These are phyloP conservation scores for Tauraco erythrolophus DNA, from an alignment of 2,113 vertebrate species.

Conservation along the genomic window DNA sequence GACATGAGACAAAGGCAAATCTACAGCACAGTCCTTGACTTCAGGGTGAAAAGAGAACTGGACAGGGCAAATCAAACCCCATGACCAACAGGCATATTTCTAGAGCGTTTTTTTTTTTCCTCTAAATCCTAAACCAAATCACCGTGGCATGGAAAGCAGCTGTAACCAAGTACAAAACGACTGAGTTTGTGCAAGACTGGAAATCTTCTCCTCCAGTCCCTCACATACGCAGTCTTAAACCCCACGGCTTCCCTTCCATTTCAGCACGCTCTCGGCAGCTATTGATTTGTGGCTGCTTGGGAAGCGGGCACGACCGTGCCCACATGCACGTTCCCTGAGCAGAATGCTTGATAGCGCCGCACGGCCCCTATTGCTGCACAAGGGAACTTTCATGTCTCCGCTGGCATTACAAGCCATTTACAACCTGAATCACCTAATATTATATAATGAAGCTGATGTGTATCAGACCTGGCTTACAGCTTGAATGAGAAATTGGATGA, in stretches of 20 bases:
- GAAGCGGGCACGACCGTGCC: neutral
- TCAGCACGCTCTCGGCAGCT: neutral
- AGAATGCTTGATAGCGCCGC: neutral
- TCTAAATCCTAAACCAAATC: neutral
- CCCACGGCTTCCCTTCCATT: neutral
- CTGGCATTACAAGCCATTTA: neutral
- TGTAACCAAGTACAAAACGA: neutral
- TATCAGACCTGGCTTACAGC: neutral
- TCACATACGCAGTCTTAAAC: rapidly evolving
- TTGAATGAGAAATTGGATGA: neutral
- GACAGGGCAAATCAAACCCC: neutral
- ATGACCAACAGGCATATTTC: rapidly evolving
- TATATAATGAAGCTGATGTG: neutral
- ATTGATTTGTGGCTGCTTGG: neutral
- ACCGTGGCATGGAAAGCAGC: neutral
- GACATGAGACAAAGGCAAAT: neutral
- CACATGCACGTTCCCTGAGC: neutral
- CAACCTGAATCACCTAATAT: neutral
- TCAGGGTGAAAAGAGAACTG: neutral
- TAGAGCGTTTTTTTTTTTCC: neutral
- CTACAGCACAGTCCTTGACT: neutral
- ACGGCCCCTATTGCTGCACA: neutral
- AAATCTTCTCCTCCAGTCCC: neutral
- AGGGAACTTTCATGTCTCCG: neutral
- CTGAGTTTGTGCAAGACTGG: neutral